Percentiles rank a stretch among this genome's conserved stretches.
Conservation (phyloP, 2,797 vertebrate genomes). For the Potorous gilbertii region DNA sequence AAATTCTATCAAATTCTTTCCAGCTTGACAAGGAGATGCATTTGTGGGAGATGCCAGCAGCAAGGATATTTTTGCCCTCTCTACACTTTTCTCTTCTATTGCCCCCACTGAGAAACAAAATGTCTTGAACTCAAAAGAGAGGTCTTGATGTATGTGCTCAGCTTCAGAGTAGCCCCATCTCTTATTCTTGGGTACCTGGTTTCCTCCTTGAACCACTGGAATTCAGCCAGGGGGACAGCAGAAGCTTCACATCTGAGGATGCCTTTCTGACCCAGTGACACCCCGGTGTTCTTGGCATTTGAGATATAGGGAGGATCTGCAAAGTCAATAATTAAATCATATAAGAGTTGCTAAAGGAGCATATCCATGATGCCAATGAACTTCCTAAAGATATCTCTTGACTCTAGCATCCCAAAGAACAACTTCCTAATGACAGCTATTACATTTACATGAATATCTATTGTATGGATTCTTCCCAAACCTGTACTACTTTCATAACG, state of each 20-base stretch:
- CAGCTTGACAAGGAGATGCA: background rate
- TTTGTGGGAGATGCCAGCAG: background rate
- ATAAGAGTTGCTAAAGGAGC: background rate
- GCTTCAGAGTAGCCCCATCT: background rate
- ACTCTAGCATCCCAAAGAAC: slow-evolving; percentile 1
- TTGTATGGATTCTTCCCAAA: background rate
- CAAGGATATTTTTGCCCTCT: background rate
- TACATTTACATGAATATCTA: background rate
- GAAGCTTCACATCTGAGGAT: slow-evolving; percentile 95
- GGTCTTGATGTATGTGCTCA: background rate
- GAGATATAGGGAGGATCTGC: slow-evolving; percentile 94
- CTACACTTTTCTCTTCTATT: background rate
- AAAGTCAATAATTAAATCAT: background rate
- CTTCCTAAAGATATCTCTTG: background rate
- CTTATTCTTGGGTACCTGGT: slow-evolving; percentile 88
- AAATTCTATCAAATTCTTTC: background rate
- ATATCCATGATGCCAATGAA: background rate
- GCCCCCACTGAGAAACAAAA: background rate
- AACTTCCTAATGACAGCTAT: background rate
- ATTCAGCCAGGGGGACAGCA: slow-evolving; percentile 93
- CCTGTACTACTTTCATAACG: background rate
- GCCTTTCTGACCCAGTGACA: slow-evolving; percentile 93
- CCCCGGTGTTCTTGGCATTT: slow-evolving; percentile 94
- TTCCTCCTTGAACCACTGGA: slow-evolving; percentile 98
- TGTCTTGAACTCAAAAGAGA: background rate